Base-by-base conservation (phyloP, 2,888 invertebrate species). In the Clunio marinus region DNA sequence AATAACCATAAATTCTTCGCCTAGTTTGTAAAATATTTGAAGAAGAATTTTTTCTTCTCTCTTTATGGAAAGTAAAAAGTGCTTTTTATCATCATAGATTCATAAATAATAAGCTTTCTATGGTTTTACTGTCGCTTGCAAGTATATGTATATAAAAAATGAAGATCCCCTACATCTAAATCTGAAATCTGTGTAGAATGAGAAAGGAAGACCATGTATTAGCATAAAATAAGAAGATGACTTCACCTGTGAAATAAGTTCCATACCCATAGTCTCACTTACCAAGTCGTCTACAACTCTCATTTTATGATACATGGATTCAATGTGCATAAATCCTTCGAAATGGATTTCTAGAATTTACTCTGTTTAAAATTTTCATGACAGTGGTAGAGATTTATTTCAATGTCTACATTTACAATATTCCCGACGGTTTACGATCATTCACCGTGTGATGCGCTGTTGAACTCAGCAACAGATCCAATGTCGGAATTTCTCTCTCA, bases 301-400 rank as follows among this genome's bases (percentile, higher is more conserved):
- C 41, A n/a, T 41, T 41, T 41, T 41, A 41, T 60, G 60, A 60
- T 37, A n/a, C 24, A 60, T 41, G 8, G 60, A 60, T 37, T n/a
- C 60, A 60, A 60, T 60, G 60, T 60, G 37, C 35, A 60, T 60
- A 60, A 60, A 60, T 60, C 37, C 60, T 41, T 22, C 10, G 32
- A 37, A 37, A 37, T 51, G 51, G 51, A 22, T 41, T 41, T 41
- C 15, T 15, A 41, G 41, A n/a, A 3, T 41, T 41, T n/a, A 15
- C 41, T 10, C 41, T 10, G n/a, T 41, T 41, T 41, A 13, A 41
- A 41, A 15, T 15, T 10, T 15, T 41, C 2, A 15, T 32, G 2
- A n/a, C 41, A 41, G 41, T 15, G 41, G 2, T 15, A 15, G 41
- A 15, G 41, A 5, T 10, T 41, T 41, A n/a, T n/a, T n/a, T n/a